phyloP scores from a whole-genome alignment of 2,888 invertebrate genomes.

The Julus scanicus region DNA sequence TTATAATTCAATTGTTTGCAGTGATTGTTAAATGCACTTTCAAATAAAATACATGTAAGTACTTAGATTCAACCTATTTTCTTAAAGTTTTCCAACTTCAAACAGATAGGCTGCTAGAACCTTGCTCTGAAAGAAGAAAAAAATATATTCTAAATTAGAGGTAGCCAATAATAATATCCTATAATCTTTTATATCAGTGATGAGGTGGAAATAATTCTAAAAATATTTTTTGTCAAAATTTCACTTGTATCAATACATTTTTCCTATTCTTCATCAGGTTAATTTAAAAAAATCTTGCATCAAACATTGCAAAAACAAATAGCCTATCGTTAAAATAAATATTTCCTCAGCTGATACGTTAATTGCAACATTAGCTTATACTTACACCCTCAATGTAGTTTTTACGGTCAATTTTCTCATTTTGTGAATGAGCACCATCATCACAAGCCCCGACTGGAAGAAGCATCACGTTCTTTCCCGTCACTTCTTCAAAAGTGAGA shows the following conservation, averaged over 20 bases:
- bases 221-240: background rate
- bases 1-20: background rate
- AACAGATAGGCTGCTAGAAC: slow-evolving; percentile 88
- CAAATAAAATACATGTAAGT: background rate
- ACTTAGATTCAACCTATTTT: background rate
- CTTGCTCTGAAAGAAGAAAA: slow-evolving; percentile 79
- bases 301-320: background rate
- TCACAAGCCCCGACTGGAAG: slow-evolving; percentile 95
- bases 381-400: slow-evolving; percentile 93
- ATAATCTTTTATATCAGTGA: background rate
- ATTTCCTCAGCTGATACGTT: background rate
- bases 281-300: too few relatives aligned
- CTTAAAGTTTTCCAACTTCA: slow-evolving; percentile 71
- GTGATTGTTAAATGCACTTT: background rate
- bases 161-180: background rate
- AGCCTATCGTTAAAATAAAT: background rate
- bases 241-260: background rate
- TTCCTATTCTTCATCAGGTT: too few relatives aligned
- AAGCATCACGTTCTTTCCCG: slow-evolving; percentile 91
- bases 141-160: slow-evolving; percentile 61
- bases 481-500: slow-evolving; percentile 86
- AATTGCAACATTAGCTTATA: background rate
- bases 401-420: slow-evolving; percentile 92
- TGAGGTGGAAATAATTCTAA: background rate
- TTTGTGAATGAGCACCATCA: slow-evolving; percentile 99